A percentile compares a stretch with the other conserved stretches of the same genome.
These are phyloP conservation scores for Brachypteracias leptosomus DNA, from an alignment of 2,113 vertebrate genomes.

Conservation along the genomic window DNA sequence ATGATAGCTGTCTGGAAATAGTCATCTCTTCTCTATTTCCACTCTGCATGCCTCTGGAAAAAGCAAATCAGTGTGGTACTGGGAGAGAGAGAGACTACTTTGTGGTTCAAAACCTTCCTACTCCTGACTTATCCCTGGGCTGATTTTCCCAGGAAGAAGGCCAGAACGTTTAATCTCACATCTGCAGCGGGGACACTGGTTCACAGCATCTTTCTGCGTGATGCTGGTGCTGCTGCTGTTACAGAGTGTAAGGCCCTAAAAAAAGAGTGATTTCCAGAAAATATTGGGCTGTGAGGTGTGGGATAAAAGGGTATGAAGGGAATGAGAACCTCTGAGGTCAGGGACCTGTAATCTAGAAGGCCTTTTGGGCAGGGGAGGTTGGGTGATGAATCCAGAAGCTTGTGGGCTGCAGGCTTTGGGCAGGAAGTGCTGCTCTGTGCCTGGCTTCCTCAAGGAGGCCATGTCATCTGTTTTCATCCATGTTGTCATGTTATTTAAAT, in stretches of 20 bases:
- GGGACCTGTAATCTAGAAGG: neutral
- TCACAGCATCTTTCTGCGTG: rapidly evolving
- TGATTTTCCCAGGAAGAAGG: neutral
- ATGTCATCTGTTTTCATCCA: neutral
- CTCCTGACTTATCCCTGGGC: neutral
- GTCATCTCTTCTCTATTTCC: neutral
- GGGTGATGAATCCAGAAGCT: neutral
- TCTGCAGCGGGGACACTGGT: neutral
- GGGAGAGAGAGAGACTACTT: neutral
- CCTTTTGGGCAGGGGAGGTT: neutral
- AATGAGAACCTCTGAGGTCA: neutral
- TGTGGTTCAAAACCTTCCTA: neutral
- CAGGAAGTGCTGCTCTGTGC: rapidly evolving
- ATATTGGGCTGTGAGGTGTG: neutral
- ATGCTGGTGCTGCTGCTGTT: neutral
- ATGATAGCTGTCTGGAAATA: neutral
- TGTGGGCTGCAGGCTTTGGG: neutral
- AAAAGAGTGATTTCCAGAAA: neutral
- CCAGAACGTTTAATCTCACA: neutral
- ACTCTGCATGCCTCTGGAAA: neutral
- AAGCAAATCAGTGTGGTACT: neutral
- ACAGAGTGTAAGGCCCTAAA: rapidly evolving
- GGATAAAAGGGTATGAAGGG: neutral
- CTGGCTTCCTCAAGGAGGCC: neutral
- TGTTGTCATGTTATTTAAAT: neutral